These are phyloP conservation scores for Panagrolaimus sp. DNA, from an alignment of 1,140 invertebrate species.

Conservation along the genomic window DNA sequence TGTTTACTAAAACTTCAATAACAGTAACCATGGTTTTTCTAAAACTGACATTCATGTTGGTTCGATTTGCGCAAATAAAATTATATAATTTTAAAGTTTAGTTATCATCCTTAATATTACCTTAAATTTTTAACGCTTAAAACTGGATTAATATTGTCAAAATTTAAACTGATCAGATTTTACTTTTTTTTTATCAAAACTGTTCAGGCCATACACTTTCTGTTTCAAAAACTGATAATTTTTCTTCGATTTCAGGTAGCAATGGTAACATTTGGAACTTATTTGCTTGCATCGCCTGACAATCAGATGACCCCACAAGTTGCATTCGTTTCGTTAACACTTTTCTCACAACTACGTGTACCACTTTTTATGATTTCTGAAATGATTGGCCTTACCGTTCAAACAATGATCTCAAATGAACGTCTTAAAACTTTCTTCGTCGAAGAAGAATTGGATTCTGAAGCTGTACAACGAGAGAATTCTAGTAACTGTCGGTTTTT, in stretches of 20 bases:
- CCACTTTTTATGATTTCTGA: conserved; percentile 67
- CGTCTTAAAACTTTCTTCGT: conserved; percentile 50
- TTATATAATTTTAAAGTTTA: too few species aligned
- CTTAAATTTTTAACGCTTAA: too few species aligned
- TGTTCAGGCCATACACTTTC: too few species aligned
- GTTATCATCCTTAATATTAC: too few species aligned
- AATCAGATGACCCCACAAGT: conserved; percentile 61
- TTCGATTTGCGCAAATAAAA: too few species aligned
- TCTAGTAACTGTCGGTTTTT: conserved; percentile 29
- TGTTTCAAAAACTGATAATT: too few species aligned
- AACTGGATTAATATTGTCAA: too few species aligned
- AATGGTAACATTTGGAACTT: conserved; percentile 55
- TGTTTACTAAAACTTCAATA: too few species aligned
- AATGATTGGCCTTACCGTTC: conserved; percentile 62
- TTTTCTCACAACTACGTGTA: conserved; percentile 94
- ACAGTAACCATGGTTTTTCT: too few species aligned
- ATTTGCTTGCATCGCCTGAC: conserved; percentile 60
- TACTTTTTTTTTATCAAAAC: too few species aligned
- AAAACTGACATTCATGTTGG: too few species aligned
- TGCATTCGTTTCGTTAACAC: conserved; percentile 84
- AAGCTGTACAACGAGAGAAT: conserved; percentile 25
- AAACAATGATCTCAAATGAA: conserved; percentile 50
- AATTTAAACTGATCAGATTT: too few species aligned
- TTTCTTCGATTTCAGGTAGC: conserved; percentile 39
- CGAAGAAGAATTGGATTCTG: conserved; percentile 47